Evolutionary conservation across 2,888 invertebrate species (phyloP).

Genomic region (Callosobruchus maculatus): DNA sequence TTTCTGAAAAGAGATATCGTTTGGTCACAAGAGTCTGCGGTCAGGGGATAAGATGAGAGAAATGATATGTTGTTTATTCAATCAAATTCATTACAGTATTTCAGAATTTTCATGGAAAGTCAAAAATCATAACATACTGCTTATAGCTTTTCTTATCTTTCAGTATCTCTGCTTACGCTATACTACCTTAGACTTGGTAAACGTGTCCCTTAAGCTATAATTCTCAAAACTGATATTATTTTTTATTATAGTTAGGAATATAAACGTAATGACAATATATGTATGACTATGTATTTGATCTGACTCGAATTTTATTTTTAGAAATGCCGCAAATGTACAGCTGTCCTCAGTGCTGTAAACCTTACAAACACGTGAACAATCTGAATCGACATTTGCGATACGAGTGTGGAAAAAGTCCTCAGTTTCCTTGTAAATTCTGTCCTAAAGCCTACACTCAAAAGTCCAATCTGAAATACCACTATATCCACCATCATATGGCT

Average conservation of each 20-base stretch:
- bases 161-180: not conserved
- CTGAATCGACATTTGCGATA: slow-evolving; percentile 19
- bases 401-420: slow-evolving; percentile 58
- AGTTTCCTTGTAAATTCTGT: slow-evolving; percentile 49
- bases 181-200: not conserved
- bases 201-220: not conserved
- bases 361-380: slow-evolving; percentile 23
- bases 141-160: not conserved
- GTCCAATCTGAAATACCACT: slow-evolving; percentile 24
- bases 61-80: too few species aligned
- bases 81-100: too few species aligned
- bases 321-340: not conserved
- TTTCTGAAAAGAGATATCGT: too few species aligned
- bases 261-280: not conserved
- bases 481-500: slow-evolving; percentile 10
- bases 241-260: not conserved
- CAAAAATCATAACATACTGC: too few species aligned
- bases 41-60: too few species aligned
- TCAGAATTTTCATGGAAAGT: too few species aligned
- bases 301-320: not conserved
- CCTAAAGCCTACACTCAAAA: slow-evolving; percentile 22
- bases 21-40: too few species aligned
- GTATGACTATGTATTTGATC: not conserved
- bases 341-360: slow-evolving; percentile 19
- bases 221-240: not conserved